Conservation (phyloP, 2,113 vertebrate genomes). For the Oncorhynchus keta region DNA sequence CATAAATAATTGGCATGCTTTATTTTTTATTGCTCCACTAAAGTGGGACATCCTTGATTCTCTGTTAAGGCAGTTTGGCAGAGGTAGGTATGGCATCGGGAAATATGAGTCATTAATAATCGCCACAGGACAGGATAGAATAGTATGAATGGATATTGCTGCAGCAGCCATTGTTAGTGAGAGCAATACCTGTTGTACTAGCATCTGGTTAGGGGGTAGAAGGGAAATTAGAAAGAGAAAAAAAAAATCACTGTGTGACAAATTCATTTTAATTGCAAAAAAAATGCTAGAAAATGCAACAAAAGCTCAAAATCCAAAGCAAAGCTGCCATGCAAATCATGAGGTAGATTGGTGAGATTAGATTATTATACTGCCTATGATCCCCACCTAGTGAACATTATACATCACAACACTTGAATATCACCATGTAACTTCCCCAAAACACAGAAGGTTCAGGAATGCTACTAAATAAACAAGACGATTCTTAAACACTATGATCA, state of each 20-base stretch:
- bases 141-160: not conserved
- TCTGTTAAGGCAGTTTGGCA: slow-evolving; percentile 44
- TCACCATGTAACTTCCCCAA: not conserved
- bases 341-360: slow-evolving; percentile 8
- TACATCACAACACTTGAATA: not conserved
- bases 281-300: slow-evolving; percentile 13
- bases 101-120: slow-evolving; percentile 36
- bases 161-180: slow-evolving; percentile 14
- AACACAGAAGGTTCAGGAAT: not conserved
- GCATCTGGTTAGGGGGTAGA: not conserved
- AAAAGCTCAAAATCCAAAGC: slow-evolving; percentile 13
- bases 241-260: slow-evolving; percentile 27
- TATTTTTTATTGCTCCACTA: slow-evolving; percentile 56
- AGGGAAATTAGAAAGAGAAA: slow-evolving; percentile 3
- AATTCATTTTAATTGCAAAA: slow-evolving; percentile 43
- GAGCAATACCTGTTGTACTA: not conserved
- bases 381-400: slow-evolving; percentile 51
- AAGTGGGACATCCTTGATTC: slow-evolving; percentile 46
- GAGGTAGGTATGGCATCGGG: not conserved
- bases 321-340: slow-evolving; percentile 21
- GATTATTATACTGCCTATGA: slow-evolving; percentile 14
- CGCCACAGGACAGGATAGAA: not conserved
- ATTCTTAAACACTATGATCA: not conserved
- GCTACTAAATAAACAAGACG: not conserved
- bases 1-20: slow-evolving; percentile 54